A percentile compares a stretch with the other conserved stretches of the same genome.
phyloP scores from a whole-genome alignment of 2,113 vertebrate genomes.

The Anhinga anhinga region DNA sequence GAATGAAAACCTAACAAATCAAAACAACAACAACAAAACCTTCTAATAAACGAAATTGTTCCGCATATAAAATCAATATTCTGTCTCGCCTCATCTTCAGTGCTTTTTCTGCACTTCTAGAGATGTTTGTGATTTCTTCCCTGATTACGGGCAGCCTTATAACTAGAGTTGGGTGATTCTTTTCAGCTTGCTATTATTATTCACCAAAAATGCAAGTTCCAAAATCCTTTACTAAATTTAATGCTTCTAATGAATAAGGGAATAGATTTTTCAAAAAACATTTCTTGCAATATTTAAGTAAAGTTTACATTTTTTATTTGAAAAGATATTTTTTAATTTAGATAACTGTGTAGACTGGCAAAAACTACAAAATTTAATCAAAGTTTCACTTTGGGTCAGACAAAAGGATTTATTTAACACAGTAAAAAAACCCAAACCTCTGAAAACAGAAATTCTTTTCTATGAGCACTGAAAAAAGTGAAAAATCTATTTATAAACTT shows the following conservation, averaged over 20 bases:
- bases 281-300: not conserved
- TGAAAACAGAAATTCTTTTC: not conserved
- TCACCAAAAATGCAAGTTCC: not conserved
- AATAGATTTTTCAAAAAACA: not conserved
- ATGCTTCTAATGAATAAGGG: not conserved
- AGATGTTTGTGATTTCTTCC: not conserved
- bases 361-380: not conserved
- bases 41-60: not conserved
- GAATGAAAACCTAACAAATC: not conserved
- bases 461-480: not conserved
- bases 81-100: not conserved
- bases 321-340: not conserved
- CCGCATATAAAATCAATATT: not conserved
- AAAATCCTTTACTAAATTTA: not conserved
- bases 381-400: not conserved
- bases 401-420: not conserved
- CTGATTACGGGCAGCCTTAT: not conserved
- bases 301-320: not conserved
- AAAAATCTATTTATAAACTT: not conserved
- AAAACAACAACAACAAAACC: not conserved
- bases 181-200: not conserved
- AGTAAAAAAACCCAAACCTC: not conserved
- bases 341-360: not conserved
- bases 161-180: not conserved
- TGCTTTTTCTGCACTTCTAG: not conserved